These are phyloP conservation scores for Gymnocypris eckloni DNA, from an alignment of 2,797 vertebrate species.

Conservation along the genomic window DNA sequence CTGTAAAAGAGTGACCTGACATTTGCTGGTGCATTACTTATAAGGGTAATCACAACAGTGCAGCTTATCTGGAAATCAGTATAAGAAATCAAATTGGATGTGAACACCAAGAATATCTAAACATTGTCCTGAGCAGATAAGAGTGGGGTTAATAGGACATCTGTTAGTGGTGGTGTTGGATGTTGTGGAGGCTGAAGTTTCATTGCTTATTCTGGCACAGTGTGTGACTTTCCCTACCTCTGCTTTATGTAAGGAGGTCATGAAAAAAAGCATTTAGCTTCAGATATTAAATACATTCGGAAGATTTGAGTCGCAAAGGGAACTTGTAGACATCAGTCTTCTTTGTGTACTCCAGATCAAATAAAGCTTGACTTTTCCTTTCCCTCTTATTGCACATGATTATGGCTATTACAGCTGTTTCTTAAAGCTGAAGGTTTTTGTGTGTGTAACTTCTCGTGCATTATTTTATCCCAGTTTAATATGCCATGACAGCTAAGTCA, in stretches of 20 bases:
- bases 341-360: conserved; percentile 6
- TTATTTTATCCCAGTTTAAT: background rate
- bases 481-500: background rate
- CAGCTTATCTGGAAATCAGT: conserved; percentile 40
- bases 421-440: background rate
- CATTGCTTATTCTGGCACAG: conserved; percentile 37
- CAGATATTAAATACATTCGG: conserved; percentile 28
- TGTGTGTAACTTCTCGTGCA: background rate
- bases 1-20: background rate
- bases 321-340: conserved; percentile 11
- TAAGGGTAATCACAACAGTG: conserved; percentile 50
- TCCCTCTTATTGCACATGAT: background rate
- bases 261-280: conserved; percentile 28
- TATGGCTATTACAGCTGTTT: background rate
- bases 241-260: conserved; percentile 16
- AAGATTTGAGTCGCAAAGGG: conserved; percentile 8
- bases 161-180: conserved; percentile 37
- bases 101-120: conserved; percentile 40
- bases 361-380: conserved; percentile 4
- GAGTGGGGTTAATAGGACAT: conserved; percentile 29
- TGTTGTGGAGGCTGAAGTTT: conserved; percentile 35
- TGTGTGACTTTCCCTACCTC: background rate
- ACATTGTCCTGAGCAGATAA: conserved; percentile 53
- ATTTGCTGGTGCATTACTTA: conserved; percentile 28
- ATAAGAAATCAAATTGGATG: conserved; percentile 44